Percentiles rank a stretch among this genome's conserved stretches.
Conservation (phyloP, 2,797 vertebrate species). For the Heterohyrax brucei region DNA sequence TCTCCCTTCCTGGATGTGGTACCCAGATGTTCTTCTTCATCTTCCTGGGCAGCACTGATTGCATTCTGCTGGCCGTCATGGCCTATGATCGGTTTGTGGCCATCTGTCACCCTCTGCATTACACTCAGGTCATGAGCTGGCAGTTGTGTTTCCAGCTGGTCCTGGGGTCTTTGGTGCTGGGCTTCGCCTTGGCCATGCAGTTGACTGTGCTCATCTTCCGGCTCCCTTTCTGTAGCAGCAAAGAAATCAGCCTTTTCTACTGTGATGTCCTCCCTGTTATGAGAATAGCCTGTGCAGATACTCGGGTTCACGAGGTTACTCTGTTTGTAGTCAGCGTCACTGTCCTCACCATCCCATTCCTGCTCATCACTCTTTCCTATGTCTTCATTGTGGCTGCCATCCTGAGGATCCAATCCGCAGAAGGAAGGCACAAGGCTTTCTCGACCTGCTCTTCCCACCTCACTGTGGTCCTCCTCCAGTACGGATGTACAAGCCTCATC, state of each 20-base stretch:
- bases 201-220: slow-evolving; percentile 60
- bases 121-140: slow-evolving; percentile 65
- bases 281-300: slow-evolving; percentile 63
- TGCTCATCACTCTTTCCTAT: slow-evolving; percentile 56
- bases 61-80: slow-evolving; percentile 67
- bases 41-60: slow-evolving; percentile 68
- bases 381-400: slow-evolving; percentile 27
- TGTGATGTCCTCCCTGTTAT: slow-evolving; percentile 58
- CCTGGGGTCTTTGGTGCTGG: slow-evolving; percentile 61
- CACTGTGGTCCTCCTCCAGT: slow-evolving; percentile 65
- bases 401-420: not conserved
- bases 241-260: slow-evolving; percentile 65
- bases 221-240: slow-evolving; percentile 71
- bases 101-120: slow-evolving; percentile 56
- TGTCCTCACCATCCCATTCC: slow-evolving; percentile 45
- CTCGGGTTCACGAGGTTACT: not conserved
- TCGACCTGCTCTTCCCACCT: slow-evolving; percentile 69
- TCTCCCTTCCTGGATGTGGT: slow-evolving; percentile 53
- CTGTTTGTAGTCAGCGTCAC: slow-evolving; percentile 49
- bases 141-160: slow-evolving; percentile 14
- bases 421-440: slow-evolving; percentile 65
- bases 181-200: slow-evolving; percentile 57
- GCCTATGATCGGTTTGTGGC: slow-evolving; percentile 62
- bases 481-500: not conserved
- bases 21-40: slow-evolving; percentile 74